Percentiles rank a stretch among this genome's conserved stretches.
phyloP scores from a whole-genome alignment of 2,113 vertebrate species.

The Oxygymnocypris stewartii region DNA sequence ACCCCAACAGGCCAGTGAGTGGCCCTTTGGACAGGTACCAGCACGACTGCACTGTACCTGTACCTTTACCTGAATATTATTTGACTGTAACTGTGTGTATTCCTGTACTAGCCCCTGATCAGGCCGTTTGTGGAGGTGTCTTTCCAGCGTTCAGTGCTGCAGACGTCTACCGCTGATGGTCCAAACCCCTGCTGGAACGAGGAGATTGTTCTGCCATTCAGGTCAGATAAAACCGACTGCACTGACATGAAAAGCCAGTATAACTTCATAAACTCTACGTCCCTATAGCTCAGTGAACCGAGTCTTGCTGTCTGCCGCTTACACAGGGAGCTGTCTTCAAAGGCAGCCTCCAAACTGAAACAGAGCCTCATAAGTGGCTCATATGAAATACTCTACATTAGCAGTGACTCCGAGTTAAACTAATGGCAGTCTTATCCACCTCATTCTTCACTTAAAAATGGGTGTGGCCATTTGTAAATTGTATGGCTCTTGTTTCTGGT shows the following conservation, averaged over 20 bases:
- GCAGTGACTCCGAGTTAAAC: no score
- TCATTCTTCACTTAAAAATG: no score
- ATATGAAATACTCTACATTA: neutral
- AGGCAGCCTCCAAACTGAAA: neutral
- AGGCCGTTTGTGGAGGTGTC: slow-evolving; percentile 96
- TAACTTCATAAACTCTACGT: neutral
- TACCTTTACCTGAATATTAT: neutral
- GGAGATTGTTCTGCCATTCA: slow-evolving; percentile 91
- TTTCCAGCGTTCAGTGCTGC: slow-evolving; percentile 88
- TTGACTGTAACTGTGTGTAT: slow-evolving; percentile 4
- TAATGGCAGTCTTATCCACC: neutral
- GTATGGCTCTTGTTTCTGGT: no score
- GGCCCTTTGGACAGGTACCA: slow-evolving; percentile 78
- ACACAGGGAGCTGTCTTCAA: neutral
- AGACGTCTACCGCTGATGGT: slow-evolving; percentile 90
- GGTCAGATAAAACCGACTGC: slow-evolving; percentile 65
- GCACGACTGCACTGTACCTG: neutral
- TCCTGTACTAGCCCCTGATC: slow-evolving; percentile 77
- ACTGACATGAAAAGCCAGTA: neutral
- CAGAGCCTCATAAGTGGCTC: neutral
- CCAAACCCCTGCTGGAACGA: slow-evolving; percentile 99
- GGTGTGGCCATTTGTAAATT: no score
- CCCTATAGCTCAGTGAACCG: neutral
- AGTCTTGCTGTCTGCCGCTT: neutral
- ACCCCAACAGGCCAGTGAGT: slow-evolving; percentile 71